Evolutionary conservation across 2,797 vertebrate species (phyloP).

Genomic region (Danio choprae): DNA sequence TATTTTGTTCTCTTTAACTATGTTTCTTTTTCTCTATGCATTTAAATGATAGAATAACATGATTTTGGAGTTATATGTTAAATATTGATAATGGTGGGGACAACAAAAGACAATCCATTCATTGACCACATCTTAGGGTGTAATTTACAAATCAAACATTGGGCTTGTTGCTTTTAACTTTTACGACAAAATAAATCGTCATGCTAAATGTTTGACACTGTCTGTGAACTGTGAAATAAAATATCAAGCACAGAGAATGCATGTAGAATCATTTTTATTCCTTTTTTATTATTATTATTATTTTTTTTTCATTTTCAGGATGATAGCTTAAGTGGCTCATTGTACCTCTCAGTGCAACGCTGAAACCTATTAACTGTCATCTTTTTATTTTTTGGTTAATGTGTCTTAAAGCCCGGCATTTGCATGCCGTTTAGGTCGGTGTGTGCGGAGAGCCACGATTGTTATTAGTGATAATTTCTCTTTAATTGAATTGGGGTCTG

Average conservation of each 20-base stretch:
- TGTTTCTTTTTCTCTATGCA: conserved; percentile 24
- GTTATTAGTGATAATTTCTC: conserved; percentile 61
- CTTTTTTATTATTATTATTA: neutral
- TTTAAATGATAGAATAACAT: conserved; percentile 41
- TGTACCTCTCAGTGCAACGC: conserved; percentile 20
- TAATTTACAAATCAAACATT: conserved; percentile 43
- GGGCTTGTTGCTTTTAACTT: conserved; percentile 1
- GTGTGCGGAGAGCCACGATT: conserved; percentile 54
- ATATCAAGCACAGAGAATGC: neutral
- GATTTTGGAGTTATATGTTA: conserved; percentile 48
- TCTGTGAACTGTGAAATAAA: conserved; percentile 34
- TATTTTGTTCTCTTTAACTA: neutral
- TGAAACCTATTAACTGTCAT: conserved; percentile 48
- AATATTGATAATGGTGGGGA: conserved; percentile 50
- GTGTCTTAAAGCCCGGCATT: conserved; percentile 49
- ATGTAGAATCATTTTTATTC: conserved; percentile 5
- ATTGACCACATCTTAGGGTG: conserved; percentile 34
- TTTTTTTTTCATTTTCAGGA: neutral
- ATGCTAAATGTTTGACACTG: conserved; percentile 3
- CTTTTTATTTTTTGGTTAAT: conserved; percentile 38
- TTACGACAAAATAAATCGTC: conserved; percentile 7
- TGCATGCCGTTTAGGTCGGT: conserved; percentile 34
- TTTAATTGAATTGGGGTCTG: conserved; percentile 64
- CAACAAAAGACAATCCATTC: conserved; percentile 43
- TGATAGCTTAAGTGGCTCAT: conserved; percentile 31